Conservation (phyloP, 2,888 invertebrate species). For the Philaethria dido region DNA sequence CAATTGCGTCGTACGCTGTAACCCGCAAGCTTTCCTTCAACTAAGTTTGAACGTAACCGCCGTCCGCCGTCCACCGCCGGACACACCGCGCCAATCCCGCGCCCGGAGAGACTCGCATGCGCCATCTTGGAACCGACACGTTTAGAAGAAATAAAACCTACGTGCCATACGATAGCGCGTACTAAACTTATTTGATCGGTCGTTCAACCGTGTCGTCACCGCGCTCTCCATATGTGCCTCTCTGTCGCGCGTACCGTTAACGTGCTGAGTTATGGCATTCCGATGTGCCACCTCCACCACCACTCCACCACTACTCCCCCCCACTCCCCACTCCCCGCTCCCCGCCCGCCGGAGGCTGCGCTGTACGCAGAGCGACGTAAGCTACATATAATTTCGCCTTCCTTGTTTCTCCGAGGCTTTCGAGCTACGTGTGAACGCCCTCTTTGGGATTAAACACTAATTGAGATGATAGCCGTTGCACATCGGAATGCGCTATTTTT, state of each 20-base stretch:
- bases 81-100: conserved; percentile 52
- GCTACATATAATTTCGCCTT: conserved; percentile 69
- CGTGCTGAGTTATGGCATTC: conserved; percentile 82
- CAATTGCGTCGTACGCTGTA: background rate
- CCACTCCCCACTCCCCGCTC: background rate
- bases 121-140: conserved; percentile 72
- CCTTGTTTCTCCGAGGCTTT: conserved; percentile 61
- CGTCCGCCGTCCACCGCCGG: conserved; percentile 41
- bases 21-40: background rate
- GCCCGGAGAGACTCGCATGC: conserved; percentile 55
- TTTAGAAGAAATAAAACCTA: conserved; percentile 77
- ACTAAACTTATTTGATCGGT: conserved; percentile 83
- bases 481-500: conserved; percentile 27
- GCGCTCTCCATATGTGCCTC: conserved; percentile 54
- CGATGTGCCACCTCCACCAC: conserved; percentile 74
- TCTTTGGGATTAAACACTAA: conserved; percentile 57
- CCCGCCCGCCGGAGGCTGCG: conserved; percentile 70
- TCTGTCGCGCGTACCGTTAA: conserved; percentile 77
- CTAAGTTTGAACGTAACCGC: conserved; percentile 23
- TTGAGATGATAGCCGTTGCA: conserved; percentile 22
- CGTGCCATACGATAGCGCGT: conserved; percentile 76
- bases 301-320: background rate
- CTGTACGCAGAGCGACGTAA: conserved; percentile 57
- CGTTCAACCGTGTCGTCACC: conserved; percentile 78
- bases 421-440: conserved; percentile 65